Conservation (phyloP, 2,113 vertebrate species). For the Dolichallabes microphthalmus region DNA sequence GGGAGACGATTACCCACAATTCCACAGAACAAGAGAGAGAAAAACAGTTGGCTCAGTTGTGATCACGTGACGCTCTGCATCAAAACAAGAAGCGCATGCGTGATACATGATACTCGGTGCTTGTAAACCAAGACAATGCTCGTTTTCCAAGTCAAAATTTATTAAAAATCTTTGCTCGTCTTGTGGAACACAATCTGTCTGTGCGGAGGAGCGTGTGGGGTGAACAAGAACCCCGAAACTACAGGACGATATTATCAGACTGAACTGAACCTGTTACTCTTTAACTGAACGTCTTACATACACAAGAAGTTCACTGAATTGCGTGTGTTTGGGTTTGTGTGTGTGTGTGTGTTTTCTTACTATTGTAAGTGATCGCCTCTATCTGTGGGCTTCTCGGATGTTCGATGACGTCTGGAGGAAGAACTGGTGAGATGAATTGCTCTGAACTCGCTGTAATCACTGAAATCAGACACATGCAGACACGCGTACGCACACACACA, state of each 20-base stretch:
- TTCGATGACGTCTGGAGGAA: conserved; percentile 35
- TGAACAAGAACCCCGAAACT: not conserved
- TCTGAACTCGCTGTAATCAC: not conserved
- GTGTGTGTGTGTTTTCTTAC: conserved; percentile 8
- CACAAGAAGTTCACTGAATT: not conserved
- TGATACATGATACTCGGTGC: too few relatives aligned
- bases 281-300: not conserved
- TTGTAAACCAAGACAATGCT: too few relatives aligned
- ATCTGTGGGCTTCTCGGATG: not conserved
- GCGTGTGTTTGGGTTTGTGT: conserved; percentile 10
- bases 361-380: not conserved
- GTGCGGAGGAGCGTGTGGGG: not conserved
- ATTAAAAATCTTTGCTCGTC: too few relatives aligned
- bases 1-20: too few relatives aligned
- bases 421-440: not conserved
- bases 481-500: conserved; percentile 16
- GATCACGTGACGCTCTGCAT: too few relatives aligned
- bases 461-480: conserved; percentile 1
- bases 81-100: too few relatives aligned
- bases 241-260: too few relatives aligned
- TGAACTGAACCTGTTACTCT: not conserved
- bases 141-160: too few relatives aligned
- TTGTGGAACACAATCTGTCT: not conserved
- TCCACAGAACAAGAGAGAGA: too few relatives aligned
- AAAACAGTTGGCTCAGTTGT: too few relatives aligned